Base-by-base conservation (phyloP, 2,113 vertebrate genomes). In the Microtus richardsoni region DNA sequence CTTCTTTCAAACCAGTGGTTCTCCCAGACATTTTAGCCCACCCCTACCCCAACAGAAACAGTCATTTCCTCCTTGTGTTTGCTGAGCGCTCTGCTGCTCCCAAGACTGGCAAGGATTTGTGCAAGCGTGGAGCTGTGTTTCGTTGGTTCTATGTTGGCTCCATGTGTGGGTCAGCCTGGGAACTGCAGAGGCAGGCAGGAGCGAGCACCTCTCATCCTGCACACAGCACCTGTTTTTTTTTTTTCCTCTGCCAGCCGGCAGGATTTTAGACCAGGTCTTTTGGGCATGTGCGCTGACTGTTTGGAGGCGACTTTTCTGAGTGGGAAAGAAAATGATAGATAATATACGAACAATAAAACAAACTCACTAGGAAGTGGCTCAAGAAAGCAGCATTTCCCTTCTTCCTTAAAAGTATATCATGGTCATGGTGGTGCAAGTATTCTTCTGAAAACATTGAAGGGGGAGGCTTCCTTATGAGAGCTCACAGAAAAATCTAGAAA, bases 401-500 rank as follows among this genome's bases (percentile, higher is more conserved):
- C 33, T 4, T 44, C 22, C 24, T 28, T 41, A 19, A 87, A 44
- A 36, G 21, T 66, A 0, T 1, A 4, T 3, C 21, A 8, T 17
- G 52, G 41, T 70, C 68, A 41, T 60, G 33, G 7, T 19, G 49
- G 11, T 3, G 16, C 1, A 49, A 26, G 8, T 4, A 13, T 64
- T 74, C 71, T 88, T 64, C 62, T 88, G 75, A 60, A 86, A 91
- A 88, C 26, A 66, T 47, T 54, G 16, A 21, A 11, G 11, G 6
- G 7, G 28, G 1, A 30, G 6, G 1, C 54, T 77, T 89, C 14
- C 17, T 91, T 47, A 64, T n/a, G 17, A 54, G 41, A 90, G 17
- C 19, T 47, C 44, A 36, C 52, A 95, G 78, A 93, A 96, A 80
- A 41, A 39, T 22, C 80, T 88, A 74, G 80, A 94, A 73, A 70